Conservation (phyloP, 1,140 invertebrate species). For the Augochlora pura region DNA sequence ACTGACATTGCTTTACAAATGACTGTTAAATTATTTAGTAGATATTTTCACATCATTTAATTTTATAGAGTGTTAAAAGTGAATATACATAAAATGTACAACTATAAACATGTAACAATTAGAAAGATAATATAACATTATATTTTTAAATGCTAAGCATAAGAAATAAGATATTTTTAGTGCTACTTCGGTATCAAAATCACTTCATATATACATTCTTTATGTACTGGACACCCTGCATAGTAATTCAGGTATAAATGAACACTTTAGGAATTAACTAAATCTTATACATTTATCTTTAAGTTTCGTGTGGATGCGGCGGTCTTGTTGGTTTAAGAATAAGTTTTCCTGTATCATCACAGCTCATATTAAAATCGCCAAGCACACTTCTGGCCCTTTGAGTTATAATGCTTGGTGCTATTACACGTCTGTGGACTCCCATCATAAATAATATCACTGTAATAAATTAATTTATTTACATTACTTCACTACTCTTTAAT, state of each 20-base stretch:
- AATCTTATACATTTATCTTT: conserved; percentile 22
- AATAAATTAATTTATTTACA: conserved; percentile 69
- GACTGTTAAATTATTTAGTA: neutral
- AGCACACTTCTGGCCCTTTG: conserved; percentile 93
- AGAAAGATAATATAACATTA: neutral
- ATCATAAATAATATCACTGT: conserved; percentile 92
- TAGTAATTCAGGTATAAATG: conserved; percentile 17
- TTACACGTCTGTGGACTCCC: conserved; percentile 97
- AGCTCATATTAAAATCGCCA: conserved; percentile 98
- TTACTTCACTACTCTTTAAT: neutral
- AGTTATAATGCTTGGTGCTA: conserved; percentile 97
- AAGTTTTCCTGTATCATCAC: conserved; percentile 96
- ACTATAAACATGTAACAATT: conserved; percentile 1
- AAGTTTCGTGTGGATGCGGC: conserved; percentile 76
- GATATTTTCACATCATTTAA: neutral
- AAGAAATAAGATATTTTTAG: conserved; percentile 6
- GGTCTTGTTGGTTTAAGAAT: conserved; percentile 88
- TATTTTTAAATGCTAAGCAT: conserved; percentile 1
- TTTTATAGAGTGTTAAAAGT: conserved; percentile 18
- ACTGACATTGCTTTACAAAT: conserved; percentile 19
- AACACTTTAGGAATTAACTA: conserved; percentile 28
- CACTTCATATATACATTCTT: conserved; percentile 25
- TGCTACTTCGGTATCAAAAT: conserved; percentile 20
- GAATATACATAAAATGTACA: conserved; percentile 23
- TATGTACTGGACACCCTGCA: conserved; percentile 24